These are phyloP conservation scores for Drosophila pallidifrons DNA, from an alignment of 1,140 invertebrate genomes.

Conservation along the genomic window DNA sequence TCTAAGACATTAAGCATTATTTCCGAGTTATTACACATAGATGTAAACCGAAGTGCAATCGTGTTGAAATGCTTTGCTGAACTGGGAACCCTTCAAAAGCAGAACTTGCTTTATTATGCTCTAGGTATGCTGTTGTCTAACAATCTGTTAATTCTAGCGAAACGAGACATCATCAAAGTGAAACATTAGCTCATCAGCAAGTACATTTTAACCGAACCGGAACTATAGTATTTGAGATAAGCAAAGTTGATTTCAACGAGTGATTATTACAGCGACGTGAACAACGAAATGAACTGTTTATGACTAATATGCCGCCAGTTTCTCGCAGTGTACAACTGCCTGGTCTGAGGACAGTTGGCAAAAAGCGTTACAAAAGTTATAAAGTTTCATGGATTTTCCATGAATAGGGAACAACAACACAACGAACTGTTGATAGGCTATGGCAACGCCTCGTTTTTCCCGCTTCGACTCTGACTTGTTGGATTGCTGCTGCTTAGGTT, in stretches of 20 bases:
- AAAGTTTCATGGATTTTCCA: constrained; percentile 45
- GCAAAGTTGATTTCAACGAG: constrained; percentile 17
- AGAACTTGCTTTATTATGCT: background rate
- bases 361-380: constrained; percentile 24
- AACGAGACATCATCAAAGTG: constrained; percentile 24
- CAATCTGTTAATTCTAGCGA: constrained; percentile 35
- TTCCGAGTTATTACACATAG: background rate
- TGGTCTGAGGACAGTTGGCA: constrained; percentile 28
- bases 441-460: constrained; percentile 63
- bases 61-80: background rate
- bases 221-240: constrained; percentile 25
- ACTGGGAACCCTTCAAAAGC: background rate
- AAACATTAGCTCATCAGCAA: constrained; percentile 33
- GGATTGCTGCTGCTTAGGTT: background rate
- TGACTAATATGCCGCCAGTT: background rate
- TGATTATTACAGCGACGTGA: constrained; percentile 20
- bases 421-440: constrained; percentile 24
- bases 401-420: constrained; percentile 29
- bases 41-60: background rate
- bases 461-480: background rate
- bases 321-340: constrained; percentile 13
- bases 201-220: constrained; percentile 33
- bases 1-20: background rate
- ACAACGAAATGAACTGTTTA: background rate
- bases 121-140: background rate